Conservation (phyloP, 2,797 vertebrate genomes). For the Lates japonicus region DNA sequence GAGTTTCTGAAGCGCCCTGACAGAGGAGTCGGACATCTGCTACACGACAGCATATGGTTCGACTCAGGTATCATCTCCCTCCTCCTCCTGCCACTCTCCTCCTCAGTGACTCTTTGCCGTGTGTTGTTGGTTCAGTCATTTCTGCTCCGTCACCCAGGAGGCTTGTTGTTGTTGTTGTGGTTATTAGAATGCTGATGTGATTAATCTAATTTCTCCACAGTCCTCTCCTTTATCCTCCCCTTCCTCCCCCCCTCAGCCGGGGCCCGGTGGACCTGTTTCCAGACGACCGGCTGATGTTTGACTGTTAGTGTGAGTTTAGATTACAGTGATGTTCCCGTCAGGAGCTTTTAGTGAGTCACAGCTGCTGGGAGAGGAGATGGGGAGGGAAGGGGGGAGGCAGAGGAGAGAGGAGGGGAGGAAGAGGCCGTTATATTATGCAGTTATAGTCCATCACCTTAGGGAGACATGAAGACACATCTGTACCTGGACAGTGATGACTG, state of each 20-base stretch:
- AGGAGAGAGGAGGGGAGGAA: too few species aligned
- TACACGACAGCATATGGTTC: too few species aligned
- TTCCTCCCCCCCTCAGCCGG: background rate
- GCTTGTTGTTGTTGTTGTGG: background rate
- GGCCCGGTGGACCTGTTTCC: background rate
- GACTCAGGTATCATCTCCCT: slow-evolving; percentile 3
- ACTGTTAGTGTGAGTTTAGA: slow-evolving; percentile 17
- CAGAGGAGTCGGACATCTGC: background rate
- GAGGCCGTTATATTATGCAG: too few species aligned
- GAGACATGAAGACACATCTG: too few species aligned
- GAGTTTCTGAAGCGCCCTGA: slow-evolving; percentile 13
- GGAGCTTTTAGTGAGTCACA: background rate
- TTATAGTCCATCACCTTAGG: too few species aligned
- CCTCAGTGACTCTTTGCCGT: background rate
- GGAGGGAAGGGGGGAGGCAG: too few species aligned
- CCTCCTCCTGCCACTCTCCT: too few species aligned
- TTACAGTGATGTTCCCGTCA: slow-evolving; percentile 10
- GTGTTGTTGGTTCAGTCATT: slow-evolving; percentile 23
- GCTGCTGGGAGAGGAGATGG: too few species aligned
- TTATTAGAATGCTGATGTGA: slow-evolving; percentile 1
- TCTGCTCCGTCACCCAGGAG: slow-evolving; percentile 4
- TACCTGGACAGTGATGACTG: too few species aligned
- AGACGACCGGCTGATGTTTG: background rate
- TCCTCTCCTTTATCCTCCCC: too few species aligned
- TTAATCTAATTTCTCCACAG: slow-evolving; percentile 3